Conservation (phyloP, 2,113 vertebrate species). For the Hippopotamus amphibius region DNA sequence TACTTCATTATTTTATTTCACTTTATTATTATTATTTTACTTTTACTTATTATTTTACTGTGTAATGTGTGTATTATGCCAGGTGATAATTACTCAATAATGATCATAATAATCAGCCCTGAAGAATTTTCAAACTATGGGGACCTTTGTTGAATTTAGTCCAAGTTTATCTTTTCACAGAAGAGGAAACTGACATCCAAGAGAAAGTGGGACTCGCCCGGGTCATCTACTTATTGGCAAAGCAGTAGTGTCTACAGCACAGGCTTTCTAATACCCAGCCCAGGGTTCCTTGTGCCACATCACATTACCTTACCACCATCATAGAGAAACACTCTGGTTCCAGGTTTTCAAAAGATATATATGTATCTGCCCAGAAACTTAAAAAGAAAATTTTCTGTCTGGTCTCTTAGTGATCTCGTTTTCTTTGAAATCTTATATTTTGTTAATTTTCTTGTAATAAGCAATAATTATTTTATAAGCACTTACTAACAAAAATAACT, state of each 20-base stretch:
- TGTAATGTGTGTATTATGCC: background rate
- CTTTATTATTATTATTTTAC: too few relatives aligned
- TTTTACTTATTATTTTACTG: background rate
- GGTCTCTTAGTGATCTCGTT: background rate
- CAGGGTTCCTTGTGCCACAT: background rate
- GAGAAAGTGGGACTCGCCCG: background rate
- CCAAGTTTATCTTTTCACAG: background rate
- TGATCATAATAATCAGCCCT: background rate
- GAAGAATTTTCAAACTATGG: background rate
- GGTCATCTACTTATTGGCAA: too few relatives aligned
- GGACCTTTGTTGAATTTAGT: background rate
- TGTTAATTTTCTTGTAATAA: slow-evolving; percentile 28
- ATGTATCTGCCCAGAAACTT: background rate
- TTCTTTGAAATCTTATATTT: background rate
- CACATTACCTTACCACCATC: background rate
- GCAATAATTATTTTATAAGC: slow-evolving; percentile 41
- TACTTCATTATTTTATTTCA: background rate
- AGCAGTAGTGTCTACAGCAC: fast-evolving
- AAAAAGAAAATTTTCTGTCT: background rate
- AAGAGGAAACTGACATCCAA: background rate
- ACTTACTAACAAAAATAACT: background rate
- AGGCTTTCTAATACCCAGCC: background rate
- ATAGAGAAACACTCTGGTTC: background rate
- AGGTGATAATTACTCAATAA: background rate
- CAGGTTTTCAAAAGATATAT: background rate